Base-by-base conservation (phyloP, 2,113 vertebrate species). In the Thunnus maccoyii region DNA sequence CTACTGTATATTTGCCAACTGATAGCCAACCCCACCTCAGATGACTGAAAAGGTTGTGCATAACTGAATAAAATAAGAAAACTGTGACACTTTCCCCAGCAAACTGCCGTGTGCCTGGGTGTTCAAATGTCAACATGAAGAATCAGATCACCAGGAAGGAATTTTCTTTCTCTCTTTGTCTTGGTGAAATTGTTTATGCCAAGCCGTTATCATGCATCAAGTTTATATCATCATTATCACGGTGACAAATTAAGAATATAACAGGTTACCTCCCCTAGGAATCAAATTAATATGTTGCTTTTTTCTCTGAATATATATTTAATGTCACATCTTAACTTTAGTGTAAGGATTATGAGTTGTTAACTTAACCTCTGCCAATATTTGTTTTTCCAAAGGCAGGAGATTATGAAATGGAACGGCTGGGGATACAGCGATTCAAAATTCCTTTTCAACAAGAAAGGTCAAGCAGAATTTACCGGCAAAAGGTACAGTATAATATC, bases 341-440 rank as follows among this genome's bases (percentile, higher is more conserved):
- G 14, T 56, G 10, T 56, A 15, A 78, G 30, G 55, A 10, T 12
- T 67, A 10, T 25, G 5, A 30, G 14, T 64, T 77, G 16, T 20
- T 12, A 15, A 62, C 11, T 67, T 58, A 72, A 86, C 63, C 2
- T 80, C 36, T 79, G 46, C 25, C 46, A 73, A 32, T 70, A 48
- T 87, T 82, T 79, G 17, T 88, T 66, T 88, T 74, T 86, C 56
- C 72, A 80, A 90, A 99, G 98, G 92, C 98, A 99, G 94, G 98
- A 99, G 92, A 84, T 98, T 83, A 95, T 99, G 95, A 99, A 99
- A 84, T 99, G 98, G 98, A 99, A 99, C 78, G 98, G 98, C 80
- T 99, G 98, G 98, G 98, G 98, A 72, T 99, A 99, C 92, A 98
- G 95, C 82, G 98, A 99, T 79, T 97, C 98, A 65, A 97, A 93